Percentiles rank a stretch among this genome's conserved stretches.
These are phyloP conservation scores for Typhlichthys eigenmanni DNA, from an alignment of 2,797 vertebrate genomes.

Conservation along the genomic window DNA sequence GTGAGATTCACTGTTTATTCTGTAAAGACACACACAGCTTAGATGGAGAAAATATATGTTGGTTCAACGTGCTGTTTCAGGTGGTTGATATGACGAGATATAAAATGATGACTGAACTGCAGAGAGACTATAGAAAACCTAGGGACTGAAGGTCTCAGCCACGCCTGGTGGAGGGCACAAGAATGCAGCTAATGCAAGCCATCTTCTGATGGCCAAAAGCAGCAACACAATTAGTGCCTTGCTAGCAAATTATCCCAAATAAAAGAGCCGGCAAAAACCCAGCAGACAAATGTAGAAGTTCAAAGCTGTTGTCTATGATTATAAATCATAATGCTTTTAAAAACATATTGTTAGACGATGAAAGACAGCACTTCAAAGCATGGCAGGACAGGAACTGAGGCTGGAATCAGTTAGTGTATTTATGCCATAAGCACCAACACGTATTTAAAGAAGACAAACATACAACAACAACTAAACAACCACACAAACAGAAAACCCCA, in stretches of 20 bases:
- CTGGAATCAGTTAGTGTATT: too few species aligned
- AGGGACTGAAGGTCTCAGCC: constrained; percentile 16
- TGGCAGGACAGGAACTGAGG: constrained; percentile 1
- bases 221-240: too few species aligned
- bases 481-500: neutral
- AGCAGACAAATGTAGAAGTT: neutral
- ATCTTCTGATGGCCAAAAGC: too few species aligned
- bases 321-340: constrained; percentile 7
- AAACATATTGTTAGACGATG: neutral
- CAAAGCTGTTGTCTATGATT: constrained; percentile 25
- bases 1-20: neutral
- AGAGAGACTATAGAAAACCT: constrained; percentile 12
- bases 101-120: constrained; percentile 27
- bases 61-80: neutral
- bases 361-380: neutral
- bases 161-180: constrained; percentile 34
- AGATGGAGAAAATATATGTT: neutral
- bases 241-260: neutral
- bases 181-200: constrained; percentile 35
- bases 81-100: neutral
- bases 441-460: too few species aligned
- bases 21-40: constrained; percentile 12
- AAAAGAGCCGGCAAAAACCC: neutral
- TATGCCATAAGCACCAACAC: too few species aligned
- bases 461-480: neutral